Evolutionary conservation across 2,797 vertebrate species (phyloP).

Genomic region (Champsocephalus gunnari): DNA sequence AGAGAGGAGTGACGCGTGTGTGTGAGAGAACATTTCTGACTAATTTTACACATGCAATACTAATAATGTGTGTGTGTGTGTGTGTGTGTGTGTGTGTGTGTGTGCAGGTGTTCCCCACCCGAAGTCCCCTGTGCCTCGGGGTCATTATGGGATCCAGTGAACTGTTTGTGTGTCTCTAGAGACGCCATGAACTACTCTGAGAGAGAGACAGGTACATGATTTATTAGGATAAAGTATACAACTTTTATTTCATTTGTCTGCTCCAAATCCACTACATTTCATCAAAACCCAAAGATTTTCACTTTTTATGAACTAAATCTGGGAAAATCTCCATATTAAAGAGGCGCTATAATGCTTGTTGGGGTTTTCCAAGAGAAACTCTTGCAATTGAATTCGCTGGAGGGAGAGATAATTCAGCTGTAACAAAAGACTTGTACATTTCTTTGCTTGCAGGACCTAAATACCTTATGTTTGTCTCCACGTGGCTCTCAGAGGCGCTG

Average conservation of each 20-base stretch:
- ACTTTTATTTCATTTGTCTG: too few species aligned
- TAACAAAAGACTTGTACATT: slow-evolving; percentile 48
- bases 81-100: slow-evolving; percentile 13
- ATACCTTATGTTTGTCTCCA: background rate
- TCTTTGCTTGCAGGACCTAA: slow-evolving; percentile 24
- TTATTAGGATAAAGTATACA: background rate
- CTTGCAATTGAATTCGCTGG: slow-evolving; percentile 10
- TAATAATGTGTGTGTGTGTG: background rate
- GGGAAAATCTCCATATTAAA: too few species aligned
- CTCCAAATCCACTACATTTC: background rate
- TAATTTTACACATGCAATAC: too few species aligned
- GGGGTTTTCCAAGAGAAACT: background rate
- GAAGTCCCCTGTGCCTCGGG: slow-evolving; percentile 74
- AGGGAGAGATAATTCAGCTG: slow-evolving; percentile 46
- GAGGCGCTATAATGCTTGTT: too few species aligned
- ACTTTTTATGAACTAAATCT: too few species aligned
- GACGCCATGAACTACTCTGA: slow-evolving; percentile 72
- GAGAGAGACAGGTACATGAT: slow-evolving; percentile 68
- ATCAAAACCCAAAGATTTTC: too few species aligned
- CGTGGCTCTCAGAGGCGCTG: slow-evolving; percentile 64
- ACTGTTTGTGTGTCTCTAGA: slow-evolving; percentile 74
- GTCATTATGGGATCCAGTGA: slow-evolving; percentile 76
- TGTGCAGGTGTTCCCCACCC: slow-evolving; percentile 77
- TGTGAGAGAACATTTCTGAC: too few species aligned
- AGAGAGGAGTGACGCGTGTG: background rate